These are phyloP conservation scores for Panagrolaimus sp. DNA, from an alignment of 1,140 invertebrate species.

Conservation along the genomic window DNA sequence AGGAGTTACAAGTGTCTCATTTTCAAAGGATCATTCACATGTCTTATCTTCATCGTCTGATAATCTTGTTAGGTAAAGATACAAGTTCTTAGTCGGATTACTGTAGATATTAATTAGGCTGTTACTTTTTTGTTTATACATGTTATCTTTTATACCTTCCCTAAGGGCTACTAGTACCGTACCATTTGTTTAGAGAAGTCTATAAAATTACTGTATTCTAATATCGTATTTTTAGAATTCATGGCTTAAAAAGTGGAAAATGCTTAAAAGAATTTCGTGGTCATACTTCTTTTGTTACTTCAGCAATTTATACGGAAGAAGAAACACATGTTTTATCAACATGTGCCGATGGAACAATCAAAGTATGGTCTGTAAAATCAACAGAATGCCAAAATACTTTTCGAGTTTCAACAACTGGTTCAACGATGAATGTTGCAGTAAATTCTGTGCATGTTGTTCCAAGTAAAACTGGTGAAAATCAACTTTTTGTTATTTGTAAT, in stretches of 20 bases:
- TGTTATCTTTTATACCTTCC: no score
- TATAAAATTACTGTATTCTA: no score
- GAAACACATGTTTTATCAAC: slow-evolving; percentile 70
- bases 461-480: slow-evolving; percentile 68
- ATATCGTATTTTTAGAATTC: slow-evolving; percentile 76
- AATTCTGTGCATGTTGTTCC: slow-evolving; percentile 83
- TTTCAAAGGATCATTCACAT: slow-evolving; percentile 93
- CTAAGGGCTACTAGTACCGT: no score
- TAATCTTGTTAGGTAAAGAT: slow-evolving; percentile 78
- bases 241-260: slow-evolving; percentile 96
- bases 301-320: slow-evolving; percentile 86
- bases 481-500: slow-evolving; percentile 98
- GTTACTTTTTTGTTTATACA: no score
- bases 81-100: no score
- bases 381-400: slow-evolving; percentile 91
- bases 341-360: slow-evolving; percentile 92
- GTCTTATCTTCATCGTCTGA: slow-evolving; percentile 93
- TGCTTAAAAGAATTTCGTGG: slow-evolving; percentile 93
- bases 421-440: slow-evolving; percentile 73
- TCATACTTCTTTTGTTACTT: slow-evolving; percentile 93
- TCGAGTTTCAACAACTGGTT: slow-evolving; percentile 65
- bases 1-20: slow-evolving; percentile 92
- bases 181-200: no score
- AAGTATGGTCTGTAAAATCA: slow-evolving; percentile 92
- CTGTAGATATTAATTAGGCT: no score